Percentiles rank a stretch among this genome's conserved stretches.
phyloP scores from a whole-genome alignment of 2,888 invertebrate species.

The Caenorhabditis drosophilae region DNA sequence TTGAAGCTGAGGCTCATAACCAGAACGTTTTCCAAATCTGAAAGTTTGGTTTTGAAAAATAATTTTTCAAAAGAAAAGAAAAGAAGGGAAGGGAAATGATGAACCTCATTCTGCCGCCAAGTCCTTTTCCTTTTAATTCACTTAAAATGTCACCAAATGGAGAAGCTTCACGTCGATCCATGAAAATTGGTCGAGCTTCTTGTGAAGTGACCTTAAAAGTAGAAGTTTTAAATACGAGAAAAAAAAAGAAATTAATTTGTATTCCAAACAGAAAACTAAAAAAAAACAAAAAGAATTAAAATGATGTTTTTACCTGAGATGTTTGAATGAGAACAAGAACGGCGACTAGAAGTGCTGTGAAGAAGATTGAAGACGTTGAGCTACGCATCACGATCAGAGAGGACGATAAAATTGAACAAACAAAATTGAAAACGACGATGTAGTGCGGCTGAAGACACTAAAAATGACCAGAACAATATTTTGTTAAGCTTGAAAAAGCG shows the following conservation, averaged over 20 bases:
- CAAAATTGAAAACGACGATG: too few species aligned
- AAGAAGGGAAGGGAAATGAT: too few species aligned
- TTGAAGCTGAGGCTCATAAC: neutral
- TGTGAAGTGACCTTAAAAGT: conserved; percentile 9
- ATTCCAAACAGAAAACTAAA: neutral
- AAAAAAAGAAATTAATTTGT: neutral
- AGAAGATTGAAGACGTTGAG: too few species aligned
- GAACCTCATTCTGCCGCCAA: conserved; percentile 59
- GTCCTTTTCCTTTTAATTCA: conserved; percentile 54
- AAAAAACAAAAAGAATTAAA: neutral
- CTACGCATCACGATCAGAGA: too few species aligned
- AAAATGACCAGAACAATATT: too few species aligned
- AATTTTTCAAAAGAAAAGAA: neutral
- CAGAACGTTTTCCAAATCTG: conserved; percentile 8
- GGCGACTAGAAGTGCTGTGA: too few species aligned
- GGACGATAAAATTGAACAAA: too few species aligned
- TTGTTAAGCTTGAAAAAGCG: too few species aligned
- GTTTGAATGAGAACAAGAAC: too few species aligned
- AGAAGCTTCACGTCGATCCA: conserved; percentile 50
- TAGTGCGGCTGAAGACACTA: too few species aligned
- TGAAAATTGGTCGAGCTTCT: conserved; percentile 42
- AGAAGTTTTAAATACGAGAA: neutral
- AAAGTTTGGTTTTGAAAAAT: neutral
- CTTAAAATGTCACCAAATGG: conserved; percentile 47
- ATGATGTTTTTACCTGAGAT: neutral